A percentile compares a stretch with the other conserved stretches of the same genome.
phyloP scores from a whole-genome alignment of 37 sponge, comb jelly and placozoan species.

The Spongilla lacustris region DNA sequence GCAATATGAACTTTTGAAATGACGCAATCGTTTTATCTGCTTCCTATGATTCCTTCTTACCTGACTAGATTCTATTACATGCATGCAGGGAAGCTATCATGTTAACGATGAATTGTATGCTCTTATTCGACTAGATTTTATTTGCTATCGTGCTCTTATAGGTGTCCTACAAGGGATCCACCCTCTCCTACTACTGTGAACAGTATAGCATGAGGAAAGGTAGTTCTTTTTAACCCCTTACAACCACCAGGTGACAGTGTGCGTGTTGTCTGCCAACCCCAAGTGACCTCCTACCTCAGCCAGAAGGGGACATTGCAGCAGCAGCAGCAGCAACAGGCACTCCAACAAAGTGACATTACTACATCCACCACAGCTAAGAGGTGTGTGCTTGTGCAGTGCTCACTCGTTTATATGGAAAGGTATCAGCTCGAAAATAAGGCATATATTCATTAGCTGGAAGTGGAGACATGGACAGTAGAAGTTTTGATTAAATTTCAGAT shows the following conservation, averaged over 20 bases:
- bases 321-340: neutral
- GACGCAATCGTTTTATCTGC: no score
- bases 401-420: no score
- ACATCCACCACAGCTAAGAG: neutral
- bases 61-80: no score
- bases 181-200: conserved; percentile 57
- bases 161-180: conserved; percentile 41
- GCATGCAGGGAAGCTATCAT: no score
- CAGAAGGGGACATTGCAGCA: neutral
- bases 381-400: neutral
- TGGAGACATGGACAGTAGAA: no score
- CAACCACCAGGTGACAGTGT: neutral
- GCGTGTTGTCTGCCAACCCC: neutral
- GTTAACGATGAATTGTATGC: no score
- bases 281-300: conserved; percentile 48
- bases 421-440: no score
- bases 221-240: neutral
- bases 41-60: no score
- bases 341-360: neutral
- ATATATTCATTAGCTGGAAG: no score
- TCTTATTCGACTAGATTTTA: neutral
- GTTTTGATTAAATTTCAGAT: no score
- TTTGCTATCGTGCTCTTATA: neutral
- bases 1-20: no score
- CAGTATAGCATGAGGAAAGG: conserved; percentile 64